These are phyloP conservation scores for Acrocephalus scirpaceus DNA, from an alignment of 2,797 vertebrate genomes.

Conservation along the genomic window DNA sequence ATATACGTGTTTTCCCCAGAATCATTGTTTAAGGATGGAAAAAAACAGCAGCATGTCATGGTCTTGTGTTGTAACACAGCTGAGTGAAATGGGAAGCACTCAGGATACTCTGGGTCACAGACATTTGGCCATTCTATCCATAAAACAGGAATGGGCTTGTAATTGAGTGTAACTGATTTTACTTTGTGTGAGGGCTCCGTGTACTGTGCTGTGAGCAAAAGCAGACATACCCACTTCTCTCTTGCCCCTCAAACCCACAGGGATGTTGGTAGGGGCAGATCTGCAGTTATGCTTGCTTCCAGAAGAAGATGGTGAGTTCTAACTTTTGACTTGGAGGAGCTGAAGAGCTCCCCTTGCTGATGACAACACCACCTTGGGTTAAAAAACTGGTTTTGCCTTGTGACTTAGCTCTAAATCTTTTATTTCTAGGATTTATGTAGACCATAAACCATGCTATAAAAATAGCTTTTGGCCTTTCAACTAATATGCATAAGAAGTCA, in stretches of 20 bases:
- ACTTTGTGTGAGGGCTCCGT: not conserved
- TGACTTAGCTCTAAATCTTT: not conserved
- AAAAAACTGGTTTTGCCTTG: not conserved
- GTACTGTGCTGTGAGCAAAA: not conserved
- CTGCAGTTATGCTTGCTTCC: not conserved
- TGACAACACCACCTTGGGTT: not conserved
- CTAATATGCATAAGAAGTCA: not conserved
- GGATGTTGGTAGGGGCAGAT: not conserved
- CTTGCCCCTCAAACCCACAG: rapidly evolving
- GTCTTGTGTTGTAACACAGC: not conserved
- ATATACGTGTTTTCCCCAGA: not conserved
- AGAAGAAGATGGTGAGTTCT: not conserved
- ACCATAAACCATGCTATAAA: not conserved
- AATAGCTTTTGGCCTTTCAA: not conserved
- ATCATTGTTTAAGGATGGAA: not conserved
- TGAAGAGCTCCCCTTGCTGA: not conserved
- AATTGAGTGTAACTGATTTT: not conserved
- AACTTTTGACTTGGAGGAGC: not conserved
- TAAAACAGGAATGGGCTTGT: not conserved
- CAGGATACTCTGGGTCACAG: not conserved
- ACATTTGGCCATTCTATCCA: not conserved
- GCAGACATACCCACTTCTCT: not conserved
- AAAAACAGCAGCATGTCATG: not conserved
- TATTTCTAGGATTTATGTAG: not conserved
- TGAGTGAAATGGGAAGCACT: not conserved